Base-by-base conservation (phyloP, 2,113 vertebrate genomes). In the Platycercus adscitus region DNA sequence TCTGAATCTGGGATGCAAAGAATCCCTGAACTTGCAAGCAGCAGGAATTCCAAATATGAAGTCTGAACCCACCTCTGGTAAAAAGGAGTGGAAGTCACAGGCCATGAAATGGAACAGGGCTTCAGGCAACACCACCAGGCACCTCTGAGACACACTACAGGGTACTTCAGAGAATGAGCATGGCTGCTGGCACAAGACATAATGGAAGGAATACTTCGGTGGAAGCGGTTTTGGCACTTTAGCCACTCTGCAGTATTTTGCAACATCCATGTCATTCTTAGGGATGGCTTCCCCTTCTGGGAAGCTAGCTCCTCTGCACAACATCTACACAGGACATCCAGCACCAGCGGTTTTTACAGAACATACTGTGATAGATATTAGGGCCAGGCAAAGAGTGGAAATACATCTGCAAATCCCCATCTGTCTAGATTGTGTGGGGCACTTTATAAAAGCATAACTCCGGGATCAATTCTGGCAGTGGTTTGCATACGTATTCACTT, bases 21-120 rank as follows among this genome's bases (percentile, higher is more conserved):
- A 89, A 88, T 96, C 83, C 46, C 60, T 92, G 60, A 69, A 39
- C 43, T 93, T 93, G 63, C 2, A 6, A 79, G 77, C 82, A 95
- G 50, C 61, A 93, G 81, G 89, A 95, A 96, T 96, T 83, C 92
- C 80, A 96, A 72, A 85, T 89, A 88, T 92, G 95, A 94, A 86
- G 87, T 68, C 79, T 82, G 79, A 89, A 83, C 24, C 52, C 76
- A 90, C n/a, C 84, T 95, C 84, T 84, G 69, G 77, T 92, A 75
- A 76, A 93, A 93, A 91, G 1, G 14, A 92, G 75, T 46, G 65
- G 86, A 88, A 94, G 92, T 78, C 82, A 83, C 37, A 88, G 89
- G 81, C 84, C 76, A 61, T 64, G 91, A 85, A 94, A 77, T 29
- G 49, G 89, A 95, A 84, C 82, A 75, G 72, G 60, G 75, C 93